Evolutionary conservation across 2,113 vertebrate species (phyloP).

Genomic region (Podiceps cristatus): DNA sequence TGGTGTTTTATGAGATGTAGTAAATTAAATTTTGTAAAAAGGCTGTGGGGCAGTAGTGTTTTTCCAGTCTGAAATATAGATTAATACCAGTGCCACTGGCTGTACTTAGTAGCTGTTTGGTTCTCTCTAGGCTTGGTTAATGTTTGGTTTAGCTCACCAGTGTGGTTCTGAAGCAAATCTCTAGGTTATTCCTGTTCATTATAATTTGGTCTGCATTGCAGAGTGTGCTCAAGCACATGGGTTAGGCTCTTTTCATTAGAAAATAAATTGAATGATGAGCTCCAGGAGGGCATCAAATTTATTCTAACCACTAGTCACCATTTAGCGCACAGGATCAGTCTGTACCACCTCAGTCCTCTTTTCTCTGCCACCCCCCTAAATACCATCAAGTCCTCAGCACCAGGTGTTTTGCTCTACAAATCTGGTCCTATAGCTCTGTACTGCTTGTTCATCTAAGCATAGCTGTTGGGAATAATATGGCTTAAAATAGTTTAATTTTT

Average conservation of each 20-base stretch:
- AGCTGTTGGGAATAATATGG: background rate
- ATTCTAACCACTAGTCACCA: background rate
- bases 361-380: fast-evolving
- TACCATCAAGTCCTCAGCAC: background rate
- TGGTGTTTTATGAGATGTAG: background rate
- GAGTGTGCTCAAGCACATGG: background rate
- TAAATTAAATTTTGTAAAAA: background rate
- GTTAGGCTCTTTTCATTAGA: background rate
- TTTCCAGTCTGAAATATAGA: background rate
- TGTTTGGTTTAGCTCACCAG: background rate
- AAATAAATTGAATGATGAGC: background rate
- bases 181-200: background rate
- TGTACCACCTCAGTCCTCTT: background rate
- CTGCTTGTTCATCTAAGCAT: background rate
- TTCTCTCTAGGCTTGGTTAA: background rate
- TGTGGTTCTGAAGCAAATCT: background rate
- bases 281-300: background rate
- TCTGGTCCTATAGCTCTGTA: background rate
- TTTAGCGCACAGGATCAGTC: background rate
- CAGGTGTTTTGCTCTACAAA: background rate
- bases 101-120: background rate
- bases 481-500: background rate
- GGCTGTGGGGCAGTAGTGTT: background rate
- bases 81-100: background rate
- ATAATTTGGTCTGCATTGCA: background rate